These are phyloP conservation scores for Rhizomys pruinosus DNA, from an alignment of 2,113 vertebrate species.

Conservation along the genomic window DNA sequence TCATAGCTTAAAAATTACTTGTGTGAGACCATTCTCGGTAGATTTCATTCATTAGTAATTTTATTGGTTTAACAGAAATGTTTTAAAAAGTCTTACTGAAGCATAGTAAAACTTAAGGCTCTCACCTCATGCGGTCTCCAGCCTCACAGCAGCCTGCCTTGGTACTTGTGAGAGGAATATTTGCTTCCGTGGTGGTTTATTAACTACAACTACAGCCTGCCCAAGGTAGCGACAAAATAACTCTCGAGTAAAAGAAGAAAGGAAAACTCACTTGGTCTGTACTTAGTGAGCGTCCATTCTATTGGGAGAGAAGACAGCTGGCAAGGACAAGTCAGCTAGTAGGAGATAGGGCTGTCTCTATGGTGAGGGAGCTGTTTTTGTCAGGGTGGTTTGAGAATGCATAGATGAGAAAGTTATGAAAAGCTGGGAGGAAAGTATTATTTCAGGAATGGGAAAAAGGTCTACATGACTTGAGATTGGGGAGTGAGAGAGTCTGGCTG, in stretches of 20 bases:
- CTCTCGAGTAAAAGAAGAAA: background rate
- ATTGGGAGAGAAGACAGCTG: background rate
- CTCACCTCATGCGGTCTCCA: background rate
- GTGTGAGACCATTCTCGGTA: background rate
- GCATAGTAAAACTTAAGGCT: background rate
- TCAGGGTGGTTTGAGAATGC: background rate
- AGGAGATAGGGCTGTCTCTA: background rate
- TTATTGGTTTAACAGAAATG: background rate
- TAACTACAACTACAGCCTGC: background rate
- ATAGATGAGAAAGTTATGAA: background rate
- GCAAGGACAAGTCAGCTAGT: background rate
- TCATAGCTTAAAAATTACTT: background rate
- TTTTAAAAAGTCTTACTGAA: background rate
- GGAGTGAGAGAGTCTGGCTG: background rate
- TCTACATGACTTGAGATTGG: background rate
- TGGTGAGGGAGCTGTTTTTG: background rate
- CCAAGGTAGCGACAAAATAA: background rate
- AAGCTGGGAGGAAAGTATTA: background rate
- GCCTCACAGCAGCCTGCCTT: too few relatives aligned
- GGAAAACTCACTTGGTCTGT: background rate
- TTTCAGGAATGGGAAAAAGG: background rate
- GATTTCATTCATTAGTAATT: slow-evolving; percentile 50
- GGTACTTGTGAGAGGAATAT: background rate
- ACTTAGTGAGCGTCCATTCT: background rate
- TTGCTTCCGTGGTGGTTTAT: background rate